Conservation (phyloP, 2,888 invertebrate genomes). For the Polyommatus icarus region DNA sequence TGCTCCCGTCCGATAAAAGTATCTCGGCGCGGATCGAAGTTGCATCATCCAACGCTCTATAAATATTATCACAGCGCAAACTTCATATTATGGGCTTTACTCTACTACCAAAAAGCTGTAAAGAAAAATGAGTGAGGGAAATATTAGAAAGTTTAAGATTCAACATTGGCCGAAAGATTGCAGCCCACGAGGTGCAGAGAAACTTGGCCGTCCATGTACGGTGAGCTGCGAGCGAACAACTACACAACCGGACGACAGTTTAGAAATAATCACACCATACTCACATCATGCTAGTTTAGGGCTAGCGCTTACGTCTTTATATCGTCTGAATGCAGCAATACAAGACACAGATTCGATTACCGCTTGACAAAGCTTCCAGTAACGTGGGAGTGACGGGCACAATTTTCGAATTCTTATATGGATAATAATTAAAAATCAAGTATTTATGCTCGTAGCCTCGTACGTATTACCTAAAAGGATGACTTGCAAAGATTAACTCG, state of each 20-base stretch:
- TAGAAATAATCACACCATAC: constrained; percentile 61
- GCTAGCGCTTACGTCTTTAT: too few relatives aligned
- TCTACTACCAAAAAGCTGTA: not conserved
- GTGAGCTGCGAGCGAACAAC: constrained; percentile 60
- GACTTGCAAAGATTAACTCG: constrained; percentile 2
- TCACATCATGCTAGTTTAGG: constrained; percentile 35
- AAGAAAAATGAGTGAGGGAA: not conserved
- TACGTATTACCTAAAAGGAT: not conserved
- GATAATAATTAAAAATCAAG: not conserved
- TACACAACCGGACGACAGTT: constrained; percentile 75
- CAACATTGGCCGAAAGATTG: not conserved
- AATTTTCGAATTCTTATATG: not conserved
- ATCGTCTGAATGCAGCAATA: too few relatives aligned
- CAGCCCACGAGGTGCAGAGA: constrained; percentile 47
- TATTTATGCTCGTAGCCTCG: not conserved
- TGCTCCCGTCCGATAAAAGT: not conserved
- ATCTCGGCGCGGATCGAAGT: too few relatives aligned
- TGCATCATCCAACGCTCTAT: too few relatives aligned
- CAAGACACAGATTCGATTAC: not conserved
- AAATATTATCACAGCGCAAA: too few relatives aligned
- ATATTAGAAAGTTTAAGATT: constrained; percentile 14
- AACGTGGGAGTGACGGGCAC: not conserved
- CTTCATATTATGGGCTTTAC: too few relatives aligned
- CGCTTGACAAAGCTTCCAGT: not conserved
- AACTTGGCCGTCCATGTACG: constrained; percentile 71